Evolutionary conservation across 1,140 invertebrate genomes (phyloP), one percentile per base, ranked within the genome.

Genomic region (Potamilus streckersoni): DNA sequence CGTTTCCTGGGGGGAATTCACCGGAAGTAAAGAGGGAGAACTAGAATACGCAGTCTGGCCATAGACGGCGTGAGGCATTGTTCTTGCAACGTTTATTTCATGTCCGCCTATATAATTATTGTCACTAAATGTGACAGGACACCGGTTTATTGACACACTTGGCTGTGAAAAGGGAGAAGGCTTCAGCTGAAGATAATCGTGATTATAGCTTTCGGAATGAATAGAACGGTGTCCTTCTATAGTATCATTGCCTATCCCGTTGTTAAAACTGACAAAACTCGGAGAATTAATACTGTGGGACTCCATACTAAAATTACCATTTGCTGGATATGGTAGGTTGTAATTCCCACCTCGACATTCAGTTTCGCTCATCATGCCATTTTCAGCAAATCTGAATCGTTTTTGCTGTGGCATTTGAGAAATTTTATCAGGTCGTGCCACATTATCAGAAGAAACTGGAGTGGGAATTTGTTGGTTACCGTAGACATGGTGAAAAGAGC

Each of bases 241-340:
- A 77, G 61, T 72, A 60, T 77, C 75, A 69, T 65, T 55, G 17
- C 73, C 70, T 62, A 77, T 57, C 56, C 75, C 69, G 72, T 77
- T 72, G 69, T 67, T 73, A 64, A 62, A 77, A 19, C 65, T 66
- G 31, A 59, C 27, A 67, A 67, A 77, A 65, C 75, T 71, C 38
- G 70, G 38, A n/a, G 63, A 60, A n/a, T 71, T 64, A 60, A 72
- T 72, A 20, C 70, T 72, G 70, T 77, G 72, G n/a, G 75, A 72
- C 60, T 72, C 73, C 75, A 77, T 77, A 63, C 73, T 71, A 73
- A 77, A 77, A 73, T 77, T 77, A 64, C 69, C 56, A 55, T 49
- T 64, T 77, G 73, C 68, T 71, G 63, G 73, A 65, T 72, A 58
- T 66, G 75, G 65, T 60, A 71, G n/a, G 70, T 72, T 77, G 62